Base-by-base conservation (phyloP, 2,888 invertebrate species). In the Lithodes maja region DNA sequence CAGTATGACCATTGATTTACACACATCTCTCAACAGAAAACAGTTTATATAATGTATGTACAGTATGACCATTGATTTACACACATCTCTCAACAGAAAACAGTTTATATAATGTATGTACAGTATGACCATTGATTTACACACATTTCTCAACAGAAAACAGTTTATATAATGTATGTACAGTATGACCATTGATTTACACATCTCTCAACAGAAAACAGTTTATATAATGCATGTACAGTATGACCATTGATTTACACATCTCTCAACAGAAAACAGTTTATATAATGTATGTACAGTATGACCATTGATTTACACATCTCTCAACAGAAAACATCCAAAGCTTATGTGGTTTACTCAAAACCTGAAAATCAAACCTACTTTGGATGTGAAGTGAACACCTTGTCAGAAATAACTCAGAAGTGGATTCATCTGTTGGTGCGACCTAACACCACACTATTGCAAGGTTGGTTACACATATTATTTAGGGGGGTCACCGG, bases 351-450 rank as follows among this genome's bases (percentile, higher is more conserved):
- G 1, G 54, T 88, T 0, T 83, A 78, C 50, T 79, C 91, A 9
- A 91, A 91, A 61, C 77, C 80, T 54, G 91, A 91, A 84, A 86
- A 84, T 69, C 90, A 91, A 81, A 50, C 85, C 49, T 91, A 81
- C 75, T 91, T 91, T 82, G 91, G 91, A 2, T 86, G 86, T 75
- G 91, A 91, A 83, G 91, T 91, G 2, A 90, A 88, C 86, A 90
- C 88, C 1, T 49, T 84, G 33, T 85, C 88, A 7, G 91, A 91
- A 74, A 89, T 91, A 7, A 85, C 88, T 50, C 89, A 90, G 50
- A 90, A 91, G 54, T 91, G 89, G 88, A 55, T 87, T 74, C 50
- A 88, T 33, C 85, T 91, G 0, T 49, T 91, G n/a, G 68, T 84
- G 1, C 85, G 90, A 15, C 91, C 91, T n/a, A 88, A 89, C 74